Conservation (phyloP, 2,113 vertebrate species). For the Pteruthius melanotis region DNA sequence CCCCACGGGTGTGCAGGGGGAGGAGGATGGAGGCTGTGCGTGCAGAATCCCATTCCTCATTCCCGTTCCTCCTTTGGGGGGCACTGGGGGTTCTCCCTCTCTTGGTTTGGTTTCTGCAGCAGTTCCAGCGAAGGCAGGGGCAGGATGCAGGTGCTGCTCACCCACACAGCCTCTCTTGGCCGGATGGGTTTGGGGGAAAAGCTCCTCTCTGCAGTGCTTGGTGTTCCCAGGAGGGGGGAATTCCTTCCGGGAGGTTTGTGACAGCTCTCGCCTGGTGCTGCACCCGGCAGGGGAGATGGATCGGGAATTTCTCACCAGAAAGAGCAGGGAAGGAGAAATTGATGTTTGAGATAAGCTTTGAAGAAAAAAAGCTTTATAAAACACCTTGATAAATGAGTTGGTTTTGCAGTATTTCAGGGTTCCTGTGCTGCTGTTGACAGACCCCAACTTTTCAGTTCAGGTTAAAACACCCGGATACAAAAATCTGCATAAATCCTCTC, state of each 20-base stretch:
- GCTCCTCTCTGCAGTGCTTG: background rate
- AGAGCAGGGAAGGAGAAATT: background rate
- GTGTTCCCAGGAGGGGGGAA: background rate
- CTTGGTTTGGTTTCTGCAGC: background rate
- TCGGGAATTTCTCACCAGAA: background rate
- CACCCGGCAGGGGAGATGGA: background rate
- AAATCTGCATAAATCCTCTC: too few relatives aligned
- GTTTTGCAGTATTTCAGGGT: background rate
- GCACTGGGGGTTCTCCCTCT: background rate
- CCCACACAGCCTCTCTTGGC: background rate
- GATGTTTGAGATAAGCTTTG: background rate
- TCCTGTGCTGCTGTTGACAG: background rate
- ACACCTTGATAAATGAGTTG: rapidly evolving
- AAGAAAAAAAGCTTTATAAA: background rate
- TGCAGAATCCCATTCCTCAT: too few relatives aligned
- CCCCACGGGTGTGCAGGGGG: too few relatives aligned
- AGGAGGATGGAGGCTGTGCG: background rate
- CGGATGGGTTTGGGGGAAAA: background rate
- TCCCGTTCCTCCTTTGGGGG: background rate
- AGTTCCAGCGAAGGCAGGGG: rapidly evolving
- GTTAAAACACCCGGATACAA: background rate
- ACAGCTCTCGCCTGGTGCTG: background rate
- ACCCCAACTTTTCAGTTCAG: rapidly evolving
- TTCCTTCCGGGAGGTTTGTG: background rate
- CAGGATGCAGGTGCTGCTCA: background rate